These are phyloP conservation scores for Chymomyza costata DNA, from an alignment of 1,140 invertebrate species.

Conservation along the genomic window DNA sequence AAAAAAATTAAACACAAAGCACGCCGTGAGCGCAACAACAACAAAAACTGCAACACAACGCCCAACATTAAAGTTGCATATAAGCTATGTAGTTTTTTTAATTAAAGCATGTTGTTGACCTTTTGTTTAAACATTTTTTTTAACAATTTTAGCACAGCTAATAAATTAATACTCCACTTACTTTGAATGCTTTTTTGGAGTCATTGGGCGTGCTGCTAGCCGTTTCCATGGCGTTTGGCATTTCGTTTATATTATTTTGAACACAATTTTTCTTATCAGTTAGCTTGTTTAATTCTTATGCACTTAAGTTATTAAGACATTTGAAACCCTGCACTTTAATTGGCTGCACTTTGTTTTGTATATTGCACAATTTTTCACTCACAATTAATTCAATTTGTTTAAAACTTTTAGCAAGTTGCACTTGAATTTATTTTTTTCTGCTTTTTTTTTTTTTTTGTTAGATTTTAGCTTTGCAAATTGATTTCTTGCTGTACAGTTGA, in stretches of 20 bases:
- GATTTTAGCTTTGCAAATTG: no score
- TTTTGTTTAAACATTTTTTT: neutral
- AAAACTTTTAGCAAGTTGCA: constrained; percentile 42
- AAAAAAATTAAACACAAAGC: constrained; percentile 25
- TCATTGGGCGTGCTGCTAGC: constrained; percentile 34
- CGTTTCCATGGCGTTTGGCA: constrained; percentile 45
- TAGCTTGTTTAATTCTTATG: constrained; percentile 6
- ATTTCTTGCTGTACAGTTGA: no score
- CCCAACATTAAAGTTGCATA: constrained; percentile 7
- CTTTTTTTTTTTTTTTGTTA: no score
- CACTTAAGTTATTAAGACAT: no score
- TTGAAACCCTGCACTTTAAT: no score
- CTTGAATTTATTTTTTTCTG: no score
- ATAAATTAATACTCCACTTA: no score
- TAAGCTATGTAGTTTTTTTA: neutral
- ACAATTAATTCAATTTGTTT: constrained; percentile 12
- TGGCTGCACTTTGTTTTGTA: neutral
- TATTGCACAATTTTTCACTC: constrained; percentile 3
- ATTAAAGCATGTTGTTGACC: constrained; percentile 15
- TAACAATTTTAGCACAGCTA: constrained; percentile 7
- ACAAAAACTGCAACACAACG: constrained; percentile 20
- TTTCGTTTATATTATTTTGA: constrained; percentile 16
- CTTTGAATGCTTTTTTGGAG: constrained; percentile 61
- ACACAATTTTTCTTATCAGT: constrained; percentile 4
- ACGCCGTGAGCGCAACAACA: constrained; percentile 41